phyloP scores from a whole-genome alignment of 2,797 vertebrate species.

The Hypotaenidia okinawae region DNA sequence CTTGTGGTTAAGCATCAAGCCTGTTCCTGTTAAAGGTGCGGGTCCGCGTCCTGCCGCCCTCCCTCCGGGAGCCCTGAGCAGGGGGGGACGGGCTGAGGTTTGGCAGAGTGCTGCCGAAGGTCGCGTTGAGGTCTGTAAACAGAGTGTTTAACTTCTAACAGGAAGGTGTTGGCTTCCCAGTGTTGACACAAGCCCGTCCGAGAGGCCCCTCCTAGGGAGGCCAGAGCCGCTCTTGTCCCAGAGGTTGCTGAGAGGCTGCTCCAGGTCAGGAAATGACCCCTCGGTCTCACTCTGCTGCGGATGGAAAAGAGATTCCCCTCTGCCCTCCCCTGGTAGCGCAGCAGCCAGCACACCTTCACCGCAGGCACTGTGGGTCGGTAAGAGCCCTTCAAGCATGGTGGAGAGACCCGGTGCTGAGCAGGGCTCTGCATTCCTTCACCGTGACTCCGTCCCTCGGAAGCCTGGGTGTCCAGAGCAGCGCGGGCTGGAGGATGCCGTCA shows the following conservation, averaged over 20 bases:
- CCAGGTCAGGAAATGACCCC: slow-evolving; percentile 16
- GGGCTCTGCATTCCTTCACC: neutral
- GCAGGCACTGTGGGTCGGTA: fast-evolving
- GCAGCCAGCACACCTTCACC: neutral
- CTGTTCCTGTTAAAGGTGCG: neutral
- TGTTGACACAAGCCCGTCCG: slow-evolving; percentile 56
- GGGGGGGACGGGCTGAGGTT: neutral
- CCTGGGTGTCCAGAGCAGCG: neutral
- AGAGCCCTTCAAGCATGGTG: neutral
- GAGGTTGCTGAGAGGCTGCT: neutral
- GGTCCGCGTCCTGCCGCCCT: neutral
- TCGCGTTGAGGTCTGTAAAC: slow-evolving; percentile 26
- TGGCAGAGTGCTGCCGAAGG: neutral
- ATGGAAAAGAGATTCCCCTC: slow-evolving; percentile 18
- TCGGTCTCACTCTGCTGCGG: neutral
- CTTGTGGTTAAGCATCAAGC: neutral
- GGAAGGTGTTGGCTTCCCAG: slow-evolving; percentile 52
- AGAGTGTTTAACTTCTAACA: neutral
- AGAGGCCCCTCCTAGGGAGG: slow-evolving; percentile 46
- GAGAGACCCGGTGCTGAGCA: neutral
- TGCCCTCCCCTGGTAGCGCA: neutral
- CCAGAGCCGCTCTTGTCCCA: neutral
- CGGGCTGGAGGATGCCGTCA: neutral
- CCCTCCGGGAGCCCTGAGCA: neutral
- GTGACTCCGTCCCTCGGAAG: neutral